A percentile compares a stretch with the other conserved stretches of the same genome.
These are phyloP conservation scores for Elaeidobius kamerunicus DNA, from an alignment of 2,888 invertebrate species.

Conservation along the genomic window DNA sequence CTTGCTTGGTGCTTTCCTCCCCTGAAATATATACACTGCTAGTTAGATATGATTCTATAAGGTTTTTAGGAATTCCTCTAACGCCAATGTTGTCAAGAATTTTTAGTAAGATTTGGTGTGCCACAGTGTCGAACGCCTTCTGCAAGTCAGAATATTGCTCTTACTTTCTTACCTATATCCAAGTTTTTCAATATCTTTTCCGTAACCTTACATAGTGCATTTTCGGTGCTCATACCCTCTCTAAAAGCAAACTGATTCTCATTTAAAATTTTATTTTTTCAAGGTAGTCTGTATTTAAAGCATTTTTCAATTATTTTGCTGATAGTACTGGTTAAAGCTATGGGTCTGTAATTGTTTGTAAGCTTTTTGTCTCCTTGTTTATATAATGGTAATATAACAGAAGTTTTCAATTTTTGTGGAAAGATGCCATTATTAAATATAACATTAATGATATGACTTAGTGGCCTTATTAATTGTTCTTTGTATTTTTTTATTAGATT, in stretches of 20 bases:
- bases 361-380: not conserved
- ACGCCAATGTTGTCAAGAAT: not conserved
- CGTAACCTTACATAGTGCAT: not conserved
- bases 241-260: conserved; percentile 4
- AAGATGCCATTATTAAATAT: not conserved
- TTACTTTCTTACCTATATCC: not conserved
- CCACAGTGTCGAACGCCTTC: not conserved
- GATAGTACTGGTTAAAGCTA: not conserved
- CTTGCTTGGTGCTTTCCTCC: not conserved
- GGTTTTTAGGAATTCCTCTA: conserved; percentile 1
- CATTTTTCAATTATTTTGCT: conserved; percentile 4
- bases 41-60: not conserved
- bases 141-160: not conserved
- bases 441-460: not conserved
- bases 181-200: not conserved
- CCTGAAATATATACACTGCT: not conserved
- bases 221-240: not conserved
- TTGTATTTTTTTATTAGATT: too few relatives aligned
- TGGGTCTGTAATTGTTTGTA: not conserved
- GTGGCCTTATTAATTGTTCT: not conserved
- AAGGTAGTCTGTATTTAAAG: not conserved
- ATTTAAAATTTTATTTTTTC: not conserved
- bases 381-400: not conserved
- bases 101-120: not conserved
- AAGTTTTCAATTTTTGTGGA: not conserved